A percentile compares a stretch with the other conserved stretches of the same genome.
phyloP scores from a whole-genome alignment of 2,113 vertebrate species.

The Gila orcuttii region DNA sequence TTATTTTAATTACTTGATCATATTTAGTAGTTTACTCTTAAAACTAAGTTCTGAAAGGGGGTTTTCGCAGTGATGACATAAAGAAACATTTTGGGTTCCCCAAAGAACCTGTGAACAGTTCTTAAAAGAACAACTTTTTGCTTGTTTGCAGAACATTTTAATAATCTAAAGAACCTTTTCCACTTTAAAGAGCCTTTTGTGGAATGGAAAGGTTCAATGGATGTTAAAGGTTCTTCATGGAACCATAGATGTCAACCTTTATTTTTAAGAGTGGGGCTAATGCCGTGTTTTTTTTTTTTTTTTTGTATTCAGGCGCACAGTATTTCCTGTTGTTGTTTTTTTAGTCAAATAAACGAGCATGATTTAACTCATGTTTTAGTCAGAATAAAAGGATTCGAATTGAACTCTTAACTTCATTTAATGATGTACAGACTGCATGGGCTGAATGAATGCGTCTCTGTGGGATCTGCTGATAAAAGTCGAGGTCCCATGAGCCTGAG shows the following conservation, averaged over 20 bases:
- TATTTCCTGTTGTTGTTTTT: not conserved
- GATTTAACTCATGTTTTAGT: not conserved
- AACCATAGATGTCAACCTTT: no score
- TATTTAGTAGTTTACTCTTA: not conserved
- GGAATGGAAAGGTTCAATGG: no score
- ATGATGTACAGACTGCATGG: conserved; percentile 43
- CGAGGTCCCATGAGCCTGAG: conserved; percentile 55
- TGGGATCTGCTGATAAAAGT: conserved; percentile 55
- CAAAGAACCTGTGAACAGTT: no score
- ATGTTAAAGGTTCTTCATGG: no score
- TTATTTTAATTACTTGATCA: not conserved
- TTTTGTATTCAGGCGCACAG: not conserved
- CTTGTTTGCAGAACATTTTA: no score
- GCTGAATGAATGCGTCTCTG: conserved; percentile 36
- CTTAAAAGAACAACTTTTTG: no score
- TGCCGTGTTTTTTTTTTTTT: not conserved
- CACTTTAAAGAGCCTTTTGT: no score
- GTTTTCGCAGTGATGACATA: no score
- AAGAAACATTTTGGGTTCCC: no score
- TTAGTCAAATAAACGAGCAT: not conserved
- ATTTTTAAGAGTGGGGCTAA: no score
- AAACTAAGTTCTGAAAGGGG: no score
- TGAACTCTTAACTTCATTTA: conserved; percentile 39
- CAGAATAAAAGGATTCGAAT: not conserved
- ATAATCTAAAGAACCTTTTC: no score